phyloP scores from a whole-genome alignment of 2,888 invertebrate genomes.

The Drosophila quasianomalipes region DNA sequence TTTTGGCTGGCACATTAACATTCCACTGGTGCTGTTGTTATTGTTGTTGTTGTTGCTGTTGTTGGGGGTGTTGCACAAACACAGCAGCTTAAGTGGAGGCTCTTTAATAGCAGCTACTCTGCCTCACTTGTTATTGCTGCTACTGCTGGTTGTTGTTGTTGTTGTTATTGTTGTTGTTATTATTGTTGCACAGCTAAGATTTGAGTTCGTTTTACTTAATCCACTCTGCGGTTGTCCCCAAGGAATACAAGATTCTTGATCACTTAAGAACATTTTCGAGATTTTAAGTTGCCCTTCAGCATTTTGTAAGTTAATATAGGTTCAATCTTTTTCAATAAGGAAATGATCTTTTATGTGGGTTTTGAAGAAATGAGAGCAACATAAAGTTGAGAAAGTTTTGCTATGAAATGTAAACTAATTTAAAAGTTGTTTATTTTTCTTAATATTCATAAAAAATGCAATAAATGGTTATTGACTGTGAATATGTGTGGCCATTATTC shows the following conservation, averaged over 20 bases:
- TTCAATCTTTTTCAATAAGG: conserved; percentile 22
- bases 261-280: conserved; percentile 34
- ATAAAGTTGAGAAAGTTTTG: background rate
- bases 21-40: conserved; percentile 49
- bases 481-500: background rate
- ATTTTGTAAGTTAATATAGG: conserved; percentile 36
- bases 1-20: conserved; percentile 72
- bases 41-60: conserved; percentile 27
- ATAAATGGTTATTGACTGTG: background rate
- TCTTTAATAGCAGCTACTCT: conserved; percentile 57
- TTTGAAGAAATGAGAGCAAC: background rate
- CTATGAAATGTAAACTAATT: background rate
- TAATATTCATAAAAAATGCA: background rate
- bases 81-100: conserved; percentile 60
- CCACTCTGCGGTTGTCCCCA: conserved; percentile 43
- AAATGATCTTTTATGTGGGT: conserved; percentile 24
- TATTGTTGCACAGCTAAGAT: conserved; percentile 9
- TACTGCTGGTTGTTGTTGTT: conserved; percentile 1
- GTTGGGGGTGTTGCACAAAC: conserved; percentile 63
- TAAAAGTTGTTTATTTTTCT: background rate
- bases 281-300: conserved; percentile 13
- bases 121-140: conserved; percentile 30
- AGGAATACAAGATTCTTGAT: conserved; percentile 37
- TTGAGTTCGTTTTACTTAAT: conserved; percentile 46
- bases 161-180: conserved; percentile 7